phyloP scores from a whole-genome alignment of 2,797 vertebrate genomes.

The Lepidocolaptes lacrymiger region DNA sequence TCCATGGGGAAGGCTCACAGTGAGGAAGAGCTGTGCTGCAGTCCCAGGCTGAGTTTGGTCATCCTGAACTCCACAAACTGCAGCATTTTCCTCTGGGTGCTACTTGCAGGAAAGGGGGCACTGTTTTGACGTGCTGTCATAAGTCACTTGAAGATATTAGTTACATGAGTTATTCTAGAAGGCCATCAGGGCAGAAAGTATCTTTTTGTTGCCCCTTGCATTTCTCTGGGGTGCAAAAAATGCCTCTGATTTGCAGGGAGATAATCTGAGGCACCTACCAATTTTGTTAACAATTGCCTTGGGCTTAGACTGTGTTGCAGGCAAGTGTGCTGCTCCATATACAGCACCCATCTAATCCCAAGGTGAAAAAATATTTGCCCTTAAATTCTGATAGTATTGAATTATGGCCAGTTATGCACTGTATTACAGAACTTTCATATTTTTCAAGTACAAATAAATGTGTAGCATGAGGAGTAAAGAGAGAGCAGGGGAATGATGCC shows the following conservation, averaged over 20 bases:
- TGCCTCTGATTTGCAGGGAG: background rate
- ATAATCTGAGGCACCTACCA: background rate
- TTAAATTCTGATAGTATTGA: background rate
- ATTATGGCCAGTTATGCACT: background rate
- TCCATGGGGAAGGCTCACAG: accelerated
- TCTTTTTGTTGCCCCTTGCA: background rate
- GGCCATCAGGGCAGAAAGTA: background rate
- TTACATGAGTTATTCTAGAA: background rate
- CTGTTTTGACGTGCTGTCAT: background rate
- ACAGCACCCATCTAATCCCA: background rate
- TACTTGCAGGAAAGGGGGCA: background rate
- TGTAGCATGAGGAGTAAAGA: background rate
- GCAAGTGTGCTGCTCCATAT: accelerated
- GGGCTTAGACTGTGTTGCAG: background rate
- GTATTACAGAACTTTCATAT: background rate
- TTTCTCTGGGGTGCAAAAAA: background rate
- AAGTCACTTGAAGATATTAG: background rate
- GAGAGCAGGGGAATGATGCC: background rate
- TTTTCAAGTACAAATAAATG: background rate
- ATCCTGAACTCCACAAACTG: background rate
- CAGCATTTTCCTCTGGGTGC: background rate
- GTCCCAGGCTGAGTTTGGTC: background rate
- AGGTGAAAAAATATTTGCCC: background rate
- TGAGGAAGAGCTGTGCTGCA: background rate
- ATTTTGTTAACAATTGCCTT: background rate